Evolutionary conservation across 2,888 invertebrate species (phyloP), one percentile per base, ranked within the genome.

Genomic region (Lingula anatina): DNA sequence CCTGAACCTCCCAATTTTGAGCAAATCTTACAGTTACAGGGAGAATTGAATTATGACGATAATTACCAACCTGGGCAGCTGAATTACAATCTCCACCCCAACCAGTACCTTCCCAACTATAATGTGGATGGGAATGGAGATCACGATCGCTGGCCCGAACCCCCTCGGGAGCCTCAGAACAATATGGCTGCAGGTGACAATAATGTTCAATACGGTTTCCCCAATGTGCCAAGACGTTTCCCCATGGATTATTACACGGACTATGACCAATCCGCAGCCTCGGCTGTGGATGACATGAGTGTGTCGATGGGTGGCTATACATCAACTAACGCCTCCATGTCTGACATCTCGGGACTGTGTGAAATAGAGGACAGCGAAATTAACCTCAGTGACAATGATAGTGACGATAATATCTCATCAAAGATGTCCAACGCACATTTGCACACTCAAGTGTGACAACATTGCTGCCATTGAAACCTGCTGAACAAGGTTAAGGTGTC

Each of bases 301-400:
- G 80, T 88, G 64, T 74, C 73, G 5, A 81, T 87, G 60, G 88
- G 71, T 7, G 71, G 85, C 15, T 71, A 70, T 50, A 68, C 68
- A 2, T 73, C 70, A 57, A 85, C 84, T 56, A 81, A 81, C 43
- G 82, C 81, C 15, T 90, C 90, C 64, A 86, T 86, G 76, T 90
- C 92, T 78, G 90, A 90, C 79, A 81, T 90, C 62, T 92, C 92
- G 46, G 86, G 88, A 46, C 82, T 93, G 57, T 93, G 93, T 81
- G 93, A 93, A 81, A 90, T 94, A 70, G 92, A 92, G 78, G 80
- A 80, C 78, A 76, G 75, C 55, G 76, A 76, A 51, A 63, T 69
- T 5, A 72, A 71, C 49, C 48, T 62, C 12, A 71, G 68, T 51
- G 74, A 72, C 36, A 62, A 62, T n/a, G 71, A 73, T 53, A 65